Evolutionary conservation across 2,888 invertebrate genomes (phyloP), one percentile per base, ranked within the genome.

Genomic region (Heliconius hortense): DNA sequence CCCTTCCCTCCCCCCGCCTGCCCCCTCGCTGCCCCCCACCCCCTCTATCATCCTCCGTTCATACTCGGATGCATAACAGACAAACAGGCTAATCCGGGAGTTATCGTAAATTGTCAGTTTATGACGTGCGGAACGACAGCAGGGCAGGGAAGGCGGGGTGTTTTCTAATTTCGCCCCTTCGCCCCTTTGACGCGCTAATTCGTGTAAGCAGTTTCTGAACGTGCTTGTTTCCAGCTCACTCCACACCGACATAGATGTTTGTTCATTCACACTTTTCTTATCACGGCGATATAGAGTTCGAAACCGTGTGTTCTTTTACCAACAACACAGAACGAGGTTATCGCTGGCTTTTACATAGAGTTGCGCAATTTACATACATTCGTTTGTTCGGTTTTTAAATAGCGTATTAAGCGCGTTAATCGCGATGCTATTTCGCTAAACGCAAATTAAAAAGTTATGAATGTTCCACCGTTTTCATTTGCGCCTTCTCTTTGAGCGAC

Each of bases 21-120:
- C 77, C 79, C 81, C 77, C 83, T 84, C 72, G 81, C 76, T 78
- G 71, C 80, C 80, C 80, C 79, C 48, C 35, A 8, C 28, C 24
- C 68, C 72, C 75, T 39, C 59, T 68, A 67, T 76, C 75, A 71
- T 71, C 60, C 71, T 60, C 71, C 71, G 48, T 53, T 75, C 74
- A 73, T 64, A 82, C 83, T 80, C 89, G 89, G 89, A 90, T 91
- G 92, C 92, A 91, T 90, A 90, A 91, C 92, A 93, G 91, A 92
- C 93, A 93, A 92, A 93, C 93, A 91, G 87, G 93, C 94, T 94
- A 94, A 94, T 94, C 94, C 94, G 89, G 88, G 88, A 90, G 92
- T 93, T 94, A 94, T 94, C 94, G 94, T 94, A 94, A 94, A 94
- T 94, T 93, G 94, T 94, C 94, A 94, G 93, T 94, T 94, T 94